Evolutionary conservation across 2,797 vertebrate genomes (phyloP), one percentile per base, ranked within the genome.

Genomic region (Takifugu ocellatus): DNA sequence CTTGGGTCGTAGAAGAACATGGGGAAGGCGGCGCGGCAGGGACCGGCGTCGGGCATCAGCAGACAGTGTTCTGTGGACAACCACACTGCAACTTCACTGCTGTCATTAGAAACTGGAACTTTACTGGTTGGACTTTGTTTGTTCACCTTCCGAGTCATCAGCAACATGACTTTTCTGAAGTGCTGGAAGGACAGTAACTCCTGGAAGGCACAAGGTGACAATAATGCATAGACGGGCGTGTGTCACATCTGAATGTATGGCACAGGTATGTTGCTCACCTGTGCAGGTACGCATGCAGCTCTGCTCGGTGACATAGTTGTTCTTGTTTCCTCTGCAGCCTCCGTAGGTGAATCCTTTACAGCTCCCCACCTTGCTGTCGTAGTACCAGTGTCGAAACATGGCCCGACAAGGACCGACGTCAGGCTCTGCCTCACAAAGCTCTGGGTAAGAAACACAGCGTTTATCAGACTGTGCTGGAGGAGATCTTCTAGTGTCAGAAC

Each of bases 341-440:
- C 93, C 93, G 6, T 86, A 94, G 49, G 80, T 46, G 74, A 93
- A 94, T 0, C 5, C 1, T 25, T 88, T 64, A 66, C 94, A 95
- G 54, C 42, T 17, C 0, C 78, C 73, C 0, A 61, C 77, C 0
- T 74, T 54, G 10, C 43, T 50, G 59, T 88, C 80, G 82, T 88
- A 92, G 88, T 78, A 90, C 89, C 81, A 94, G 43, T 68, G 81
- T 1, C 6, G 67, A 0, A 92, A 55, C 0, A 89, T 65, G 0
- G 92, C 94, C 17, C 85, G 88, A 81, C 94, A 95, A 3, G n/a
- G 76, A 3, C 94, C 93, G 0, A 72, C 72, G 14, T 47, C 0
- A 42, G 79, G 71, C 1, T 59, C 43, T 11, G 64, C 79, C 25
- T n/a, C 59, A 39, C 94, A 94, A 3, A 29, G 64, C 17, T 81